These are phyloP conservation scores for Zalophus californianus DNA, from an alignment of 2,797 vertebrate species.

Conservation along the genomic window DNA sequence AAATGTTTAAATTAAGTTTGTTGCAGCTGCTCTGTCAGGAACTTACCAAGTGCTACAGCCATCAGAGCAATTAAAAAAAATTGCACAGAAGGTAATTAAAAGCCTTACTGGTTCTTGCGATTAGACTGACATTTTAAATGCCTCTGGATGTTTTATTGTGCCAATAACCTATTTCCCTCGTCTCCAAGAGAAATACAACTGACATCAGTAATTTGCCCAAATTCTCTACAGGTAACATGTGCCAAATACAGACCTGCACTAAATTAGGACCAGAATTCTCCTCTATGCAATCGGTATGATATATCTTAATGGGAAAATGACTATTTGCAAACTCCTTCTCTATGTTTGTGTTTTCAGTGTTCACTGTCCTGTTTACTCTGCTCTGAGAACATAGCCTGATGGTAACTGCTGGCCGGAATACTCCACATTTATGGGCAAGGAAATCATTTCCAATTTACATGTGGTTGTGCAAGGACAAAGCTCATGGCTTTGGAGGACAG, in stretches of 20 bases:
- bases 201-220: conserved; percentile 96
- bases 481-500: conserved; percentile 54
- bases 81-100: conserved; percentile 99
- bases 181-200: conserved; percentile 94
- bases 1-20: conserved; percentile 89
- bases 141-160: conserved; percentile 96
- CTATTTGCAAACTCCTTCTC: conserved; percentile 81
- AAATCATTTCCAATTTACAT: conserved; percentile 58
- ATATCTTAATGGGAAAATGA: conserved; percentile 86
- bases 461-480: conserved; percentile 47
- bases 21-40: conserved; percentile 90
- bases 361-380: neutral
- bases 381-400: neutral
- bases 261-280: conserved; percentile 93
- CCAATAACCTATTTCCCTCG: conserved; percentile 96
- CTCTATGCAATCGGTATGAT: conserved; percentile 87
- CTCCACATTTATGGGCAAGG: neutral
- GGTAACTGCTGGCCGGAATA: neutral
- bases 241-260: conserved; percentile 93
- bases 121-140: conserved; percentile 98
- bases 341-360: conserved; percentile 54
- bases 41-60: conserved; percentile 89
- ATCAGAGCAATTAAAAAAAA: conserved; percentile 93
- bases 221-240: conserved; percentile 95
- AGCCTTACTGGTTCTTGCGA: conserved; percentile 99